A percentile compares a stretch with the other conserved stretches of the same genome.
phyloP scores from a whole-genome alignment of 1,140 invertebrate genomes.

The Macrostomum lignano region DNA sequence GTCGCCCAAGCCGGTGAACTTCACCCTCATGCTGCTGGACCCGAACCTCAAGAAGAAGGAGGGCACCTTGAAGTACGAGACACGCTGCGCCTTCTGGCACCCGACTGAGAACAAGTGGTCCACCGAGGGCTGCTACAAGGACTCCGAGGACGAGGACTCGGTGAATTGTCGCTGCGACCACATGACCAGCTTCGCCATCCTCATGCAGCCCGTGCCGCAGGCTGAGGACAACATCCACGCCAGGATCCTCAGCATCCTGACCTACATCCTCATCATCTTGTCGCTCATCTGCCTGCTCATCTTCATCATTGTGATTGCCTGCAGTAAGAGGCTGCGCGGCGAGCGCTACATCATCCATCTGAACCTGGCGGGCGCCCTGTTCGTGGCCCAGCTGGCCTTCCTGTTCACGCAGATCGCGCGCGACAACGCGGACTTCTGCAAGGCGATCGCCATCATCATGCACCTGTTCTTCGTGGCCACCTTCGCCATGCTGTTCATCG shows the following conservation, averaged over 20 bases:
- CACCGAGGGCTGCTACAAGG: too few relatives aligned
- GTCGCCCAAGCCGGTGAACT: too few relatives aligned
- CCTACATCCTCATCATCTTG: too few relatives aligned
- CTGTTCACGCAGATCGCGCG: neutral
- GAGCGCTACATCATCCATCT: slow-evolving; percentile 6
- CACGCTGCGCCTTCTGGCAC: too few relatives aligned
- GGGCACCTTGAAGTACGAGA: too few relatives aligned
- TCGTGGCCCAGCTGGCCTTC: slow-evolving; percentile 4
- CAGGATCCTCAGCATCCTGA: too few relatives aligned
- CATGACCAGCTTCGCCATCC: slow-evolving; percentile 5
- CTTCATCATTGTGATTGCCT: neutral
- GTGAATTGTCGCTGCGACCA: slow-evolving; percentile 2
- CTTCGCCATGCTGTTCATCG: slow-evolving; percentile 11
- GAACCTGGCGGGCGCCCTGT: slow-evolving; percentile 2
- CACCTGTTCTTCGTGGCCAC: slow-evolving; percentile 14
- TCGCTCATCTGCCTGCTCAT: neutral
- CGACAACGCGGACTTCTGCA: slow-evolving; percentile 8
- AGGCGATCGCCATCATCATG: slow-evolving; percentile 12
- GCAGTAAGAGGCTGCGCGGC: neutral
- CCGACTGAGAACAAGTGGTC: too few relatives aligned
- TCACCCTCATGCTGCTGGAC: too few relatives aligned
- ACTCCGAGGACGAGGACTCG: too few relatives aligned
- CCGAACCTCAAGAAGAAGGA: too few relatives aligned
- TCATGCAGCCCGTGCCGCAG: slow-evolving; percentile 5
- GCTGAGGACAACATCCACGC: too few relatives aligned